Percentiles rank a stretch among this genome's conserved stretches.
Conservation (phyloP, 2,113 vertebrate genomes). For the Spea bombifrons region DNA sequence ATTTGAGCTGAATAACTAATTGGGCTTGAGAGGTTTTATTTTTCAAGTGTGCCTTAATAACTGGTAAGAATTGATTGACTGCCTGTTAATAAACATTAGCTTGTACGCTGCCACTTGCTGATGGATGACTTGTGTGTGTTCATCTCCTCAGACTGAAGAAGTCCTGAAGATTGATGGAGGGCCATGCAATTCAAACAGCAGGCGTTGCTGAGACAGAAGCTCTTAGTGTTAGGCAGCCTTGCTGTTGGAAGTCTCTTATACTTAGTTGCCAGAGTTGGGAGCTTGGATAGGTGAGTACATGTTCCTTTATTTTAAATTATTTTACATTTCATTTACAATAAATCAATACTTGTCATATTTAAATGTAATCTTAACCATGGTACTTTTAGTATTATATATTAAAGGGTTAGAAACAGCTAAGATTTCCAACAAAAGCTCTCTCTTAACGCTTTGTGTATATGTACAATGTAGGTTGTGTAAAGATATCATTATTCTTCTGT, state of each 20-base stretch:
- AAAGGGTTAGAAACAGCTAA: too few relatives aligned
- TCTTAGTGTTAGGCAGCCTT: constrained; percentile 90
- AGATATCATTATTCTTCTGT: too few relatives aligned
- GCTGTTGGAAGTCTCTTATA: constrained; percentile 91
- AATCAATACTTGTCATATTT: background rate
- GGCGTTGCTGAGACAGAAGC: constrained; percentile 96
- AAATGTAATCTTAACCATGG: background rate
- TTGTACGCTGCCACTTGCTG: constrained; percentile 54
- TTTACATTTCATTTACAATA: constrained; percentile 21
- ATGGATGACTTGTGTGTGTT: constrained; percentile 62
- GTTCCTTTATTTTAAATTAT: background rate
- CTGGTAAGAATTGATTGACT: constrained; percentile 60
- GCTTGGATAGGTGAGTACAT: constrained; percentile 88
- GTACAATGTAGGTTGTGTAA: too few relatives aligned
- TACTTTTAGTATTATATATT: too few relatives aligned
- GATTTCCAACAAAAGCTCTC: too few relatives aligned
- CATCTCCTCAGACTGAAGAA: constrained; percentile 77
- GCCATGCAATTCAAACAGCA: constrained; percentile 99
- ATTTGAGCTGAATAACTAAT: constrained; percentile 51
- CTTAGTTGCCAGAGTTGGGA: constrained; percentile 93
- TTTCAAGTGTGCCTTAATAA: constrained; percentile 54
- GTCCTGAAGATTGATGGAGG: constrained; percentile 98
- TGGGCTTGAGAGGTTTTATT: constrained; percentile 47
- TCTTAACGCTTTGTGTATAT: too few relatives aligned
- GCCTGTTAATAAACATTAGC: constrained; percentile 59